Conservation (phyloP, 2,888 invertebrate species). For the Tortricodes alternella region DNA sequence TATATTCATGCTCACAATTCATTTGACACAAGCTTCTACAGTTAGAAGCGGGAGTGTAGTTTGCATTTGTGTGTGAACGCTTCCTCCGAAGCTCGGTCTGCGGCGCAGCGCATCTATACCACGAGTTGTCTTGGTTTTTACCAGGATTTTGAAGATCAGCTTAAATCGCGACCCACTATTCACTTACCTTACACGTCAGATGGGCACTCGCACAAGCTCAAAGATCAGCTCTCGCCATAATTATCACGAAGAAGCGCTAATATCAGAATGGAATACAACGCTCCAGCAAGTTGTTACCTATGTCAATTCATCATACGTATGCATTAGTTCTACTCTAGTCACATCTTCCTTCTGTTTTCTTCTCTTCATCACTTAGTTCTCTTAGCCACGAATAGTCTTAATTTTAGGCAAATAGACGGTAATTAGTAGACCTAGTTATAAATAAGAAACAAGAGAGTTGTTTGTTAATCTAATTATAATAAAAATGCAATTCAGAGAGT, state of each 20-base stretch:
- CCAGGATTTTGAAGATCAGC: too few species aligned
- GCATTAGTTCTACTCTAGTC: conserved; percentile 32
- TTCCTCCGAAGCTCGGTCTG: background rate
- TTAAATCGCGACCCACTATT: too few species aligned
- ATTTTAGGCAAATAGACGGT: conserved; percentile 67
- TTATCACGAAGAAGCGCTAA: too few species aligned
- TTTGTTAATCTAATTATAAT: conserved; percentile 77
- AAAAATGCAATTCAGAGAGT: conserved; percentile 81
- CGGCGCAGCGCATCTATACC: background rate
- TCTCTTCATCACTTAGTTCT: conserved; percentile 49
- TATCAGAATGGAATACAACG: background rate
- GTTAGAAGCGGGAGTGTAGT: background rate
- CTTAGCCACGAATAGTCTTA: conserved; percentile 65
- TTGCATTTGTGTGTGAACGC: conserved; percentile 2
- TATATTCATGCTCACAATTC: conserved; percentile 36
- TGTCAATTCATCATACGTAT: conserved; percentile 62
- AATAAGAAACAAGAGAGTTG: conserved; percentile 71
- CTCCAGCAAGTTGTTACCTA: conserved; percentile 41
- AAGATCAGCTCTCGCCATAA: too few species aligned
- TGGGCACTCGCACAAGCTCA: too few species aligned
- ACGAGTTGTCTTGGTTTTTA: too few species aligned
- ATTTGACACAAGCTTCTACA: conserved; percentile 40
- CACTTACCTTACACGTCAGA: too few species aligned
- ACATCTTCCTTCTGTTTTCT: conserved; percentile 41
- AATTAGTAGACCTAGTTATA: conserved; percentile 64